These are phyloP conservation scores for Mesochorus sp. DNA, from an alignment of 2,888 invertebrate genomes.

Conservation along the genomic window DNA sequence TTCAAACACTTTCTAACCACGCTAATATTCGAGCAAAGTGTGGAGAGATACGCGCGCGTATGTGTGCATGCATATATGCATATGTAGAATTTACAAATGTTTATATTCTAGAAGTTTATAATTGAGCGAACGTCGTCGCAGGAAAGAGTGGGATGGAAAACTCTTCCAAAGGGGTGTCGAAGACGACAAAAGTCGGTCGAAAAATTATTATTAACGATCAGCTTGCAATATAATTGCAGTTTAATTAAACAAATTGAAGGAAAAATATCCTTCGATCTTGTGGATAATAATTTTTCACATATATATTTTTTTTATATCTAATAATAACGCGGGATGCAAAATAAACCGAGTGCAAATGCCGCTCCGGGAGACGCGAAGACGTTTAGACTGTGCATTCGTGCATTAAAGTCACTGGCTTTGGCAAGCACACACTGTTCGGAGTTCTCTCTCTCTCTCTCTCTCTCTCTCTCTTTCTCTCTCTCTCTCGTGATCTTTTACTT, in stretches of 20 bases:
- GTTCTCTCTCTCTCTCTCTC: conserved; percentile 13
- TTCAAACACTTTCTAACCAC: conserved; percentile 63
- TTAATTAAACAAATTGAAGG: not conserved
- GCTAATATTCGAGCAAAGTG: conserved; percentile 41
- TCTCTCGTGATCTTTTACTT: no score
- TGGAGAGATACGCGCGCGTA: not conserved
- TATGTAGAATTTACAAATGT: conserved; percentile 45
- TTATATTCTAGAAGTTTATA: conserved; percentile 51
- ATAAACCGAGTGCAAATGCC: not conserved
- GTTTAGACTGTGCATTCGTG: conserved; percentile 38
- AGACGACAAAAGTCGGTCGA: conserved; percentile 6
- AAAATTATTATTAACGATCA: conserved; percentile 11
- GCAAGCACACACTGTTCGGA: conserved; percentile 12
- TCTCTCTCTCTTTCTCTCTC: conserved; percentile 29
- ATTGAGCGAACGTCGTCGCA: conserved; percentile 25
- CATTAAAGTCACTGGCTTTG: conserved; percentile 51
- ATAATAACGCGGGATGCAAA: conserved; percentile 10
- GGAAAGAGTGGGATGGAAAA: not conserved
- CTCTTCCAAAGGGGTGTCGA: not conserved
- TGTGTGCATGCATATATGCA: no score
- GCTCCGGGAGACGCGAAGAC: conserved; percentile 7
- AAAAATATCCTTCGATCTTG: not conserved
- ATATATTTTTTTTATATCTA: conserved; percentile 4
- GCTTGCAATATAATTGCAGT: not conserved
- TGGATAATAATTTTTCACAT: not conserved